Base-by-base conservation (phyloP, 2,113 vertebrate genomes). In the Procavia capensis region DNA sequence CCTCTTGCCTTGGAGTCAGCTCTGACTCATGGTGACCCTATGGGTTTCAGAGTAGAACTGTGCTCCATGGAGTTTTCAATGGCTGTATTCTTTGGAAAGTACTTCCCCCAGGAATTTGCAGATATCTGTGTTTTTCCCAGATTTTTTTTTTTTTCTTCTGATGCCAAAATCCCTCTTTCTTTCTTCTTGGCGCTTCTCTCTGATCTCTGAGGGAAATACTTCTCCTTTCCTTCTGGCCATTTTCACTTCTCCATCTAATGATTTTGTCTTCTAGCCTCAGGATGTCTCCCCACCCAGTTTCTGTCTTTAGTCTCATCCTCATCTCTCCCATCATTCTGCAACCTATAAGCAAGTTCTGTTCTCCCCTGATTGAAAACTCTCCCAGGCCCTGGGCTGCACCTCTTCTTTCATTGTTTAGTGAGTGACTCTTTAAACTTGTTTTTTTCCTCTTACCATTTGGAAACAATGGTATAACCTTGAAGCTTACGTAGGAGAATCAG, bases 401-500 rank as follows among this genome's bases (percentile, higher is more conserved):
- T 43, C 41, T 75, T 45, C 39, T 84, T 86, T 80, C 75, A 17
- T 59, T 59, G n/a, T 80, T 50, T 47, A 9, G 41, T 83, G 86
- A 83, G 17, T 80, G 63, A 81, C 17, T 64, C 70, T 70, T 85
- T 54, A 83, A 88, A 74, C 11, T 47, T 89, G n/a, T 47, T 90
- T 93, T 93, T 85, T 64, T 5, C 25, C 54, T 84, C 25, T 59
- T 94, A 72, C 76, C 41, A 84, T 84, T 84, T 95, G 47, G 61
- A 86, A 95, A 85, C 85, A 94, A 93, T 95, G 82, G 88, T 70
- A 61, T 85, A 92, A 96, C 92, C 88, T 90, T 41, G 78, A 85
- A 50, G 78, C 66, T 96, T 95, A 98, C 66, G 43, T 94, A 97
- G 97, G 63, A 70, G 54, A 93, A 91, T 93, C 85, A 84, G 25